A percentile compares a stretch with the other conserved stretches of the same genome.
phyloP scores from a whole-genome alignment of 2,113 vertebrate genomes.

The Paradisaea rubra region DNA sequence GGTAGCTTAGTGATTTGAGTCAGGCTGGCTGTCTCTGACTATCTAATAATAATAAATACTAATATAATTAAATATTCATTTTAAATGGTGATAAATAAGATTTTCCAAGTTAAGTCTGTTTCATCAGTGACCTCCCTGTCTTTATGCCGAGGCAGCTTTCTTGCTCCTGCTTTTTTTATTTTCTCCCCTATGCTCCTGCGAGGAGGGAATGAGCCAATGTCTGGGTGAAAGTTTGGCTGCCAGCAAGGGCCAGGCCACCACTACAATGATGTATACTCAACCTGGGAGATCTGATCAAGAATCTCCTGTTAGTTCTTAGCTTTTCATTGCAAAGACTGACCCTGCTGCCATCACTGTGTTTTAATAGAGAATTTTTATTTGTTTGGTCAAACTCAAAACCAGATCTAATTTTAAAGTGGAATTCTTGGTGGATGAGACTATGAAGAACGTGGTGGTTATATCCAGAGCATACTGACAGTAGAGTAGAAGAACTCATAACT shows the following conservation, averaged over 20 bases:
- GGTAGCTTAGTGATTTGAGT: background rate
- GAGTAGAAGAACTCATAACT: background rate
- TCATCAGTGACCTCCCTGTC: background rate
- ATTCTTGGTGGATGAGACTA: background rate
- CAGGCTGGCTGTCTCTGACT: background rate
- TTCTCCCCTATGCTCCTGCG: background rate
- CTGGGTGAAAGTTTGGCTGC: background rate
- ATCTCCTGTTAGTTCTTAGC: background rate
- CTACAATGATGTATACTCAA: accelerated
- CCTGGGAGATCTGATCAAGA: background rate
- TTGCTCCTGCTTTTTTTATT: background rate
- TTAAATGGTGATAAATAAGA: background rate
- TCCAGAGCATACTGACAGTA: background rate
- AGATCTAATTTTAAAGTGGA: background rate
- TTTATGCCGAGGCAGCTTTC: background rate
- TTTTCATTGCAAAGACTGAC: background rate
- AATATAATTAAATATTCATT: background rate
- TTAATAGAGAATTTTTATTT: background rate
- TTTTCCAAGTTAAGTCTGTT: background rate
- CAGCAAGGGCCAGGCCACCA: background rate
- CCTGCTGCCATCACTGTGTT: background rate
- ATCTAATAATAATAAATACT: background rate
- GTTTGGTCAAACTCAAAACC: background rate
- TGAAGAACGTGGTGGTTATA: background rate
- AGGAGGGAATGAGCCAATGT: background rate